Evolutionary conservation across 35 echinoderm and acorn worm genomes (phyloP).

Genomic region (Apostichopus japonicus): DNA sequence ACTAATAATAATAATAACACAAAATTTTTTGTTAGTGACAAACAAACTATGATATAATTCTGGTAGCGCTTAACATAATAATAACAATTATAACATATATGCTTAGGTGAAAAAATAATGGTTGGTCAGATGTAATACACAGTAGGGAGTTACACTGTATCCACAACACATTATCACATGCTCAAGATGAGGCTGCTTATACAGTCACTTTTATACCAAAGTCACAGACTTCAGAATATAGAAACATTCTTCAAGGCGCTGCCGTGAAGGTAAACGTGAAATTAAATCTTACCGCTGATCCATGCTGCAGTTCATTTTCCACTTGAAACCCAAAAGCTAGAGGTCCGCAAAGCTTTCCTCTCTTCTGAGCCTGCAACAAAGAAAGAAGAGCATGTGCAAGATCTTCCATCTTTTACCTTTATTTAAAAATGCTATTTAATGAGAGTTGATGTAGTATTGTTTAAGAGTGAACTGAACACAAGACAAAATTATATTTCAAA

Average conservation of each 20-base stretch:
- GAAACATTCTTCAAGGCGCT: neutral
- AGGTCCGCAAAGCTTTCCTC: neutral
- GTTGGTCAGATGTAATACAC: neutral
- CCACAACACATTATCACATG: neutral
- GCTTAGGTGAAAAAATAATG: no score
- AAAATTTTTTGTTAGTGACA: no score
- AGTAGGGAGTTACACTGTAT: neutral
- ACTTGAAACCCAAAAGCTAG: neutral
- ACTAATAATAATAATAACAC: no score
- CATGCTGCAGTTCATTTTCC: neutral
- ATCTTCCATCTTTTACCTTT: no score
- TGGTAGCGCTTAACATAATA: no score
- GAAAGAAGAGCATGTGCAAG: no score
- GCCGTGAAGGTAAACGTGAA: neutral
- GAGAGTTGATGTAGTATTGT: no score
- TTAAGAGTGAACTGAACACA: no score
- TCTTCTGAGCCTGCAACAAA: neutral
- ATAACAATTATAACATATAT: no score
- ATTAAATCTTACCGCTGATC: neutral
- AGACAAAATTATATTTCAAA: no score
- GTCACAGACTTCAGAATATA: neutral
- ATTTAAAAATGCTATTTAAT: no score
- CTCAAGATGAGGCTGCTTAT: neutral
- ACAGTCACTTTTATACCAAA: neutral
- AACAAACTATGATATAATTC: no score